Percentiles rank a stretch among this genome's conserved stretches.
phyloP scores from a whole-genome alignment of 2,113 vertebrate species.

The Paradisaea rubra region DNA sequence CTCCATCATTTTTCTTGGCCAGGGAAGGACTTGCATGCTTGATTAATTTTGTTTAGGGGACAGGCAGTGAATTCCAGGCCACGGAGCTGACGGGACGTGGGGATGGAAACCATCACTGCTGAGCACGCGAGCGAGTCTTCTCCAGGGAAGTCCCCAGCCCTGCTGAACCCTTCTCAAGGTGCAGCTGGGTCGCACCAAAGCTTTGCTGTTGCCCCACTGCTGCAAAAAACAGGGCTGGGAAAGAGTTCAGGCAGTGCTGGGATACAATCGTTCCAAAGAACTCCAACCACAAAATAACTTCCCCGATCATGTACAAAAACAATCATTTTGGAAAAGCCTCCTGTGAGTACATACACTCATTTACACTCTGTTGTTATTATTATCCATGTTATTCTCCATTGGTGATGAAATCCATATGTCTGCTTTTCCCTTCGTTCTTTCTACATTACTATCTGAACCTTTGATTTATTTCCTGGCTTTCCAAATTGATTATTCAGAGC shows the following conservation, averaged over 20 bases:
- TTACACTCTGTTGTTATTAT: slow-evolving; percentile 52
- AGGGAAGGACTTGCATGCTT: neutral
- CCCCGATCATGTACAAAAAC: slow-evolving; percentile 25
- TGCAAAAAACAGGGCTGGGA: neutral
- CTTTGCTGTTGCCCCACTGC: neutral
- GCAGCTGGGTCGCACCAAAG: neutral
- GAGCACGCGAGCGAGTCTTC: neutral
- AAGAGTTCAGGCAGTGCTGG: slow-evolving; percentile 31
- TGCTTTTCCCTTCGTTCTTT: slow-evolving; percentile 36
- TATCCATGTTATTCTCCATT: slow-evolving; percentile 28
- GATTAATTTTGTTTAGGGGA: slow-evolving; percentile 12
- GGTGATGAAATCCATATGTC: slow-evolving; percentile 72
- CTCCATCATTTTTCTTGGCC: slow-evolving; percentile 32
- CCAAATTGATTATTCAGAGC: slow-evolving; percentile 48
- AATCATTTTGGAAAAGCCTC: slow-evolving; percentile 47
- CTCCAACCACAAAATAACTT: slow-evolving; percentile 56
- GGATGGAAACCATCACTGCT: neutral
- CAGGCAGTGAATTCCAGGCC: neutral
- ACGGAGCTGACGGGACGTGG: fast-evolving
- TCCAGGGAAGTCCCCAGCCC: neutral
- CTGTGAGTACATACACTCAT: slow-evolving; percentile 30
- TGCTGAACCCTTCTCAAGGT: neutral
- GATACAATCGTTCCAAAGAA: neutral
- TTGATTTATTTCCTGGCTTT: slow-evolving; percentile 61
- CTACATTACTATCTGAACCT: slow-evolving; percentile 9